Evolutionary conservation across 2,888 invertebrate genomes (phyloP), one percentile per base, ranked within the genome.

Genomic region (Yponomeuta malinellus): DNA sequence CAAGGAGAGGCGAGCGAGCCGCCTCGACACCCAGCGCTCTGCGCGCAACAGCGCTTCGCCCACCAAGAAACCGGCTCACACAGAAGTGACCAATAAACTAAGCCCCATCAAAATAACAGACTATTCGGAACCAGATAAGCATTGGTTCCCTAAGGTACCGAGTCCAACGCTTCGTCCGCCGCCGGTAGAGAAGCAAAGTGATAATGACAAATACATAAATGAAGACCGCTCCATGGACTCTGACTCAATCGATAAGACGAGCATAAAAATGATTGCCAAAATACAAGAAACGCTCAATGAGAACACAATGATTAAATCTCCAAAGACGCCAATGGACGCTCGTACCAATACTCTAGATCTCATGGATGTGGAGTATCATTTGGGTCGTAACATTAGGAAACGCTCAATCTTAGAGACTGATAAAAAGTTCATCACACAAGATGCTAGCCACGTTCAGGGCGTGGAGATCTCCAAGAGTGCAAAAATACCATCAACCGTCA

Each of bases 241-340:
- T 4, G 91, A 92, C 73, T 85, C 82, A 59, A 79, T 87, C 1
- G 91, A 91, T 73, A 91, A 89, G 74, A 89, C 84, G 71, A 90
- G 92, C 73, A 86, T 88, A 33, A 90, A 87, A 78, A 90, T 90
- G 88, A 90, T 92, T 70, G 91, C 91, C 37, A 92, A 90, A 77
- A 91, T 91, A 75, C 91, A 92, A 78, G 91, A 92, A 12, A 91
- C 86, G 74, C 80, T 92, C 2, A 91, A 90, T 75, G 92, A 92
- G 80, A 91, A 91, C 72, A 91, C 90, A 1, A 89, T 92, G 89
- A 91, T 92, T 64, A 92, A 92, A 77, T 93, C 93, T 66, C 93
- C 93, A 4, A 90, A 88, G 74, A 91, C 92, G 6, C 92, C 92
- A 10, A 87, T 90, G 88, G 92, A 92, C 75, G 91, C 91, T n/a